Evolutionary conservation across 1,140 invertebrate genomes (phyloP).

Genomic region (Drosophila ercepeae): DNA sequence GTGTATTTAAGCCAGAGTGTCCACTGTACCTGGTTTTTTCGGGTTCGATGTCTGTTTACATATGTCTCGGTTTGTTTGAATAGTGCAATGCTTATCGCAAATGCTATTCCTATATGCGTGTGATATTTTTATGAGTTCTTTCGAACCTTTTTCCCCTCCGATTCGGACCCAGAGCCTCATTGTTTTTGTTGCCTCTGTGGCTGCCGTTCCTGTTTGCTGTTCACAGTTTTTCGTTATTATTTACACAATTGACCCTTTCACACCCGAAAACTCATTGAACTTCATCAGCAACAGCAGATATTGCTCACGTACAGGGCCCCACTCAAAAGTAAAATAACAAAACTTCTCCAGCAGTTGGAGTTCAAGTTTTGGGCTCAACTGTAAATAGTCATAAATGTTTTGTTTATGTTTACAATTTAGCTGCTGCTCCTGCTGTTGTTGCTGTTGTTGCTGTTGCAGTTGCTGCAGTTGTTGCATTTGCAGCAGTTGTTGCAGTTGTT

Average conservation of each 20-base stretch:
- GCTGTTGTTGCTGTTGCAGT: background rate
- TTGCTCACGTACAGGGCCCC: slow-evolving; percentile 55
- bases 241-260: slow-evolving; percentile 82
- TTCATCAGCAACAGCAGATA: slow-evolving; percentile 57
- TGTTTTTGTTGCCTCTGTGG: slow-evolving; percentile 32
- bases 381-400: slow-evolving; percentile 82
- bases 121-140: slow-evolving; percentile 75
- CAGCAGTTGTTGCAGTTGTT: background rate
- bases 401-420: slow-evolving; percentile 82
- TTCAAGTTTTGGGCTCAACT: slow-evolving; percentile 67
- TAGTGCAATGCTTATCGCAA: slow-evolving; percentile 73
- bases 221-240: slow-evolving; percentile 79
- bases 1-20: background rate
- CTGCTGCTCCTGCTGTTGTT: slow-evolving; percentile 46
- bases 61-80: slow-evolving; percentile 62
- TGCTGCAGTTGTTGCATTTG: slow-evolving; percentile 5
- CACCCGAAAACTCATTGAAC: slow-evolving; percentile 77
- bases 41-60: slow-evolving; percentile 34
- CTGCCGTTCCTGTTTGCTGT: slow-evolving; percentile 59
- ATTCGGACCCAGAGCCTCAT: slow-evolving; percentile 37
- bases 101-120: slow-evolving; percentile 69
- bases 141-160: slow-evolving; percentile 15
- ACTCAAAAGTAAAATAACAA: background rate
- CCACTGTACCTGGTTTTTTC: slow-evolving; percentile 17
- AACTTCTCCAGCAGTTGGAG: slow-evolving; percentile 12